These are phyloP conservation scores for Danaus chrysippus DNA, from an alignment of 2,888 invertebrate genomes.

Conservation along the genomic window DNA sequence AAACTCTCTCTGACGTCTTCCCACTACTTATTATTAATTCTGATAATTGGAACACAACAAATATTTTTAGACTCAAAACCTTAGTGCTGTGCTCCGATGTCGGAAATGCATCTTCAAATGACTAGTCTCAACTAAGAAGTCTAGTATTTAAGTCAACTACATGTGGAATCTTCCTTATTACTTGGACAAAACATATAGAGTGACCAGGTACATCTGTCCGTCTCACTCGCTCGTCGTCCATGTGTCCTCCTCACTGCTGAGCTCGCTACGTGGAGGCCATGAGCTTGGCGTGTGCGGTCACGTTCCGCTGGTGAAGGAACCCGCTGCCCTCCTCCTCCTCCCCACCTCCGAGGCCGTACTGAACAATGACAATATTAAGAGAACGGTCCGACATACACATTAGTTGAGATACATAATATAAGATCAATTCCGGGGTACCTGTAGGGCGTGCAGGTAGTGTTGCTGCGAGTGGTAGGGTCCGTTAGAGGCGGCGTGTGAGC, in stretches of 20 bases:
- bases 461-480: conserved; percentile 69
- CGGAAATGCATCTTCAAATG: conserved; percentile 1
- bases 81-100: not conserved
- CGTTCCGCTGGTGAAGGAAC: conserved; percentile 91
- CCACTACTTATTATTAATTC: conserved; percentile 11
- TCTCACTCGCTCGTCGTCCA: not conserved
- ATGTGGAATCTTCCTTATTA: conserved; percentile 1
- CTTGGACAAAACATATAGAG: not conserved
- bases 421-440: conserved; percentile 40
- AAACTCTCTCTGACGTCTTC: conserved; percentile 12
- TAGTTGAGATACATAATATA: too few relatives aligned
- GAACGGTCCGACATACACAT: too few relatives aligned
- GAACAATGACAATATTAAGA: conserved; percentile 24
- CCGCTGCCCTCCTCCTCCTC: conserved; percentile 82
- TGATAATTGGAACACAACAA: conserved; percentile 5
- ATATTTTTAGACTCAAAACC: conserved; percentile 9
- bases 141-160: conserved; percentile 5
- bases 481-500: conserved; percentile 44
- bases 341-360: conserved; percentile 66
- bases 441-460: conserved; percentile 78
- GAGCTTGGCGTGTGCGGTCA: conserved; percentile 89
- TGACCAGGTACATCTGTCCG: too few relatives aligned
- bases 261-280: conserved; percentile 87
- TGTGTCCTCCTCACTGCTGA: conserved; percentile 2
- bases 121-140: not conserved